phyloP scores from a whole-genome alignment of 2,797 vertebrate genomes.

The Lithobates sylvaticus region DNA sequence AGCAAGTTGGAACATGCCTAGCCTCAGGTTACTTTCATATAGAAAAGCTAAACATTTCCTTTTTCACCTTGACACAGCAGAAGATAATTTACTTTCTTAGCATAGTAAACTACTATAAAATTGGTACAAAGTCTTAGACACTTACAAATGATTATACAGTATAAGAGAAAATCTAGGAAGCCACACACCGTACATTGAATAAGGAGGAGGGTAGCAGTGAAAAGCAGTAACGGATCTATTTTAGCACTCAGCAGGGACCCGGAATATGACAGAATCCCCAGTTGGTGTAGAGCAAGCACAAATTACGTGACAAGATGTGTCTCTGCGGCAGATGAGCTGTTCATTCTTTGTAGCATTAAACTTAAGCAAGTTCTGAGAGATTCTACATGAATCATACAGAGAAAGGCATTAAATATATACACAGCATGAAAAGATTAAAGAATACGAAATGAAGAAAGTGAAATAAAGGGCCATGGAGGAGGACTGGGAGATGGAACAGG shows the following conservation, averaged over 20 bases:
- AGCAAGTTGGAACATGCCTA: neutral
- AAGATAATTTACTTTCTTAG: neutral
- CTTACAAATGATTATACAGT: neutral
- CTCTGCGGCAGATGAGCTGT: conserved; percentile 14
- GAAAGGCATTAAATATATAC: neutral
- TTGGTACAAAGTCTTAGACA: neutral
- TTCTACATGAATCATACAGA: conserved; percentile 12
- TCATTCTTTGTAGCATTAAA: conserved; percentile 7
- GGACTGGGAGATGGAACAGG: neutral
- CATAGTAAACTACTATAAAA: neutral
- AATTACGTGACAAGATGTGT: conserved; percentile 21
- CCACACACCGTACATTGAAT: neutral
- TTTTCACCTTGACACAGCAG: neutral
- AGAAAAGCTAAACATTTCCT: neutral
- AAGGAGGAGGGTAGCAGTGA: neutral
- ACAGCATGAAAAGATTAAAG: conserved; percentile 9
- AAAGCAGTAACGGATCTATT: conserved; percentile 7
- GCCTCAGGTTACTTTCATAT: neutral
- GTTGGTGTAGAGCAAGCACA: conserved; percentile 32
- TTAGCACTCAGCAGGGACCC: conserved; percentile 31
- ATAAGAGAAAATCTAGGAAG: neutral
- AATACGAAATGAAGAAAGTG: neutral
- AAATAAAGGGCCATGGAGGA: neutral
- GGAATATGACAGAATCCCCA: conserved; percentile 45
- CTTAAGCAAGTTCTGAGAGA: neutral